phyloP scores from a whole-genome alignment of 2,888 invertebrate genomes.

The Cantharis rustica region DNA sequence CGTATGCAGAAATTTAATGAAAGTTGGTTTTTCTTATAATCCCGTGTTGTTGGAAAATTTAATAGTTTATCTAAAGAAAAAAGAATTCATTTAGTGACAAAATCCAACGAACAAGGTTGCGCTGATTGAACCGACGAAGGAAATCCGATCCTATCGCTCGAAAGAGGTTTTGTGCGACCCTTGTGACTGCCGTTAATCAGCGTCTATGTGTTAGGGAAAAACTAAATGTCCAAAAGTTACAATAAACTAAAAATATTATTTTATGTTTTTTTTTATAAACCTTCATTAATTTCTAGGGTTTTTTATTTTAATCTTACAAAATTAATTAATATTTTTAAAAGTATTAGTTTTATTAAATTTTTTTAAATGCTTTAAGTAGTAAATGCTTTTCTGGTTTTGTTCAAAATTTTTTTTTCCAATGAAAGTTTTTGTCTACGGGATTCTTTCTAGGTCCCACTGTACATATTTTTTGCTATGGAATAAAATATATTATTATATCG shows the following conservation, averaged over 20 bases:
- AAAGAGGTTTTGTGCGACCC: constrained; percentile 39
- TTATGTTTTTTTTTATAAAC: neutral
- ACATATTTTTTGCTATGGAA: neutral
- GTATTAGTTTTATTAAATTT: neutral
- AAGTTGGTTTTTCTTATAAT: neutral
- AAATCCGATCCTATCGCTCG: constrained; percentile 39
- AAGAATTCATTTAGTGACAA: constrained; percentile 40
- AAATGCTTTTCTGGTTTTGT: neutral
- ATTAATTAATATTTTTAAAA: neutral
- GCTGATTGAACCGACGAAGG: constrained; percentile 43
- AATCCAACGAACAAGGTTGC: constrained; percentile 42
- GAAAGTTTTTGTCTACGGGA: neutral
- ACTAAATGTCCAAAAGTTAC: constrained; percentile 21
- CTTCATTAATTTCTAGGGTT: neutral
- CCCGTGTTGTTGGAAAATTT: constrained; percentile 14
- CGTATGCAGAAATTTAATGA: neutral
- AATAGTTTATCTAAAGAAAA: constrained; percentile 36
- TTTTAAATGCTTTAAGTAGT: neutral
- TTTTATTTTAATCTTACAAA: neutral
- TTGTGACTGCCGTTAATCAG: constrained; percentile 40
- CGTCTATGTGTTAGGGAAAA: constrained; percentile 28
- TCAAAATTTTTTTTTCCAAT: neutral
- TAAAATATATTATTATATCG: neutral
- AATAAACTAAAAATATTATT: constrained; percentile 26
- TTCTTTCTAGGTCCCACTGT: neutral